Evolutionary conservation across 2,113 vertebrate genomes (phyloP).

Genomic region (Triplophysa rosa): DNA sequence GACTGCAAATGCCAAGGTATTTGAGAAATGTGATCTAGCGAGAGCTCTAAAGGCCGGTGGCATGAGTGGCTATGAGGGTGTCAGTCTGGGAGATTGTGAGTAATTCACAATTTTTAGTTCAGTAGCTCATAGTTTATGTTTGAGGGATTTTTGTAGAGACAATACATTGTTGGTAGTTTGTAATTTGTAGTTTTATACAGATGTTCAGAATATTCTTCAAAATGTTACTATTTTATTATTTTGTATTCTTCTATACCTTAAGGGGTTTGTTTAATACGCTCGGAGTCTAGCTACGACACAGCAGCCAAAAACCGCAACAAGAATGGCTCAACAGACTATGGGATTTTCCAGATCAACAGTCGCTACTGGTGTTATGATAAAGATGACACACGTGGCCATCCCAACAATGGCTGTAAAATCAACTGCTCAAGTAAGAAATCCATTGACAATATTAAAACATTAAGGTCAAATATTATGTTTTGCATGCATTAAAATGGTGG

Average conservation of each 20-base stretch:
- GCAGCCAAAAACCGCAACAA: conserved; percentile 3
- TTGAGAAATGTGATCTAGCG: conserved; percentile 67
- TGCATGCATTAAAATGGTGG: no score
- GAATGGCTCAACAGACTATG: conserved; percentile 39
- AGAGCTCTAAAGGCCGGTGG: conserved; percentile 48
- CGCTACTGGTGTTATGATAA: conserved; percentile 34
- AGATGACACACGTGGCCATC: background rate
- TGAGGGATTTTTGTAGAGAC: no score
- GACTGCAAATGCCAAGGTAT: conserved; percentile 55
- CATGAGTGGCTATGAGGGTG: conserved; percentile 62
- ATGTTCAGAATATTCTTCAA: no score
- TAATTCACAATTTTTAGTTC: background rate
- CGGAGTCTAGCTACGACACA: conserved; percentile 35
- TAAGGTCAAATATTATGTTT: no score
- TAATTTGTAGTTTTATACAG: no score
- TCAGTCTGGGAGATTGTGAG: conserved; percentile 73
- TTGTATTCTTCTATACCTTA: background rate
- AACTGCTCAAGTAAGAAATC: conserved; percentile 1
- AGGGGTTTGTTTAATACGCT: conserved; percentile 37
- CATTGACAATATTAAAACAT: background rate
- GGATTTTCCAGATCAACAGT: conserved; percentile 51
- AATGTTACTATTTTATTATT: background rate
- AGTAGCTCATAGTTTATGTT: background rate
- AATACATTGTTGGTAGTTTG: no score
- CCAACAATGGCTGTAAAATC: conserved; percentile 5